Evolutionary conservation across 2,888 invertebrate species (phyloP).

Genomic region (Drosophila acutilabella): DNA sequence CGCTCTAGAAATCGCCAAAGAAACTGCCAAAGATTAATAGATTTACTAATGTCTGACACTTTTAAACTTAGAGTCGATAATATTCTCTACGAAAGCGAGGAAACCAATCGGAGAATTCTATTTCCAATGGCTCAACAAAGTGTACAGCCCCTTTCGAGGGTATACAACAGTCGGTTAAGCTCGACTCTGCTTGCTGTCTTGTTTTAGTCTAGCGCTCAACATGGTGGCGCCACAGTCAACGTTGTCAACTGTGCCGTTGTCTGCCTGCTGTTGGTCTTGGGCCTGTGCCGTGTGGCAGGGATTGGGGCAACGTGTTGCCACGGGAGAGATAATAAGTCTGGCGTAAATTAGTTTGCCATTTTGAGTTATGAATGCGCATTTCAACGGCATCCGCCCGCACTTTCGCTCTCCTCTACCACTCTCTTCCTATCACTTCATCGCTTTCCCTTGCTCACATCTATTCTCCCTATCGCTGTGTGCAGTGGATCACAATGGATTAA

Average conservation of each 20-base stretch:
- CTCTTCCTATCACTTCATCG: neutral
- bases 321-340: slow-evolving; percentile 76
- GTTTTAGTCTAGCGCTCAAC: slow-evolving; percentile 54
- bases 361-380: slow-evolving; percentile 81
- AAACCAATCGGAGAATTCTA: too few relatives aligned
- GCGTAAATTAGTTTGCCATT: slow-evolving; percentile 80
- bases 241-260: slow-evolving; percentile 48
- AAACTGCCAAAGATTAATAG: too few relatives aligned
- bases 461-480: slow-evolving; percentile 27
- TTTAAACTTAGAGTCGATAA: too few relatives aligned
- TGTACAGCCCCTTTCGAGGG: neutral
- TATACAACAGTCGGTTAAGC: neutral
- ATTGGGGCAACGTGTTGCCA: slow-evolving; percentile 61
- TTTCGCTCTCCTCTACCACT: neutral
- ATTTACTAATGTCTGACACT: too few relatives aligned
- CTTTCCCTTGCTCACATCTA: neutral
- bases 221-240: slow-evolving; percentile 45
- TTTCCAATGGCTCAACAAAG: too few relatives aligned
- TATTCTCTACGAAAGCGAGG: too few relatives aligned
- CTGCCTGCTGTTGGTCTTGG: neutral
- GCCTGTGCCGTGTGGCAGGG: neutral
- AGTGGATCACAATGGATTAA: slow-evolving; percentile 69
- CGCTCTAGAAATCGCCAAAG: too few relatives aligned
- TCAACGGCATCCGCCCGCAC: slow-evolving; percentile 42
- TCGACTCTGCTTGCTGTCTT: slow-evolving; percentile 16